Conservation (phyloP, 2,888 invertebrate species). For the Encarsia formosa region DNA sequence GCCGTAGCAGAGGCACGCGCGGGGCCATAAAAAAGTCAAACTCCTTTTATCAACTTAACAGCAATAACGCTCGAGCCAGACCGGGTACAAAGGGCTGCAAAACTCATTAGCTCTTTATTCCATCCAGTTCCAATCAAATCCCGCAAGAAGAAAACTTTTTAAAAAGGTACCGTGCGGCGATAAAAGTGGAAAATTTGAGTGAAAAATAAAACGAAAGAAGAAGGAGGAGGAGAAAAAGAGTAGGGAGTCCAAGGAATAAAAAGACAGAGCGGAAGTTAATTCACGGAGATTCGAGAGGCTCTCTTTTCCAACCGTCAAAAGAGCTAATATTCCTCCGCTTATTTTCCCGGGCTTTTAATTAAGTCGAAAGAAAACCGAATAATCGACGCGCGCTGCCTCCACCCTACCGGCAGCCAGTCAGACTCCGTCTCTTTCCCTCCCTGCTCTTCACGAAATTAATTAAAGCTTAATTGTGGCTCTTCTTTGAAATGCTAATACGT, state of each 20-base stretch:
- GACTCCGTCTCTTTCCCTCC: conserved; percentile 15
- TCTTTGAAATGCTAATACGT: conserved; percentile 52
- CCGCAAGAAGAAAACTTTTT: conserved; percentile 19
- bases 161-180: too few species aligned
- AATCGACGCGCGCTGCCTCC: conserved; percentile 34
- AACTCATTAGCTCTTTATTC: conserved; percentile 22
- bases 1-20: too few species aligned
- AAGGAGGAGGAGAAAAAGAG: neutral
- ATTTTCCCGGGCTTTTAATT: conserved; percentile 46
- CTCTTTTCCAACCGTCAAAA: conserved; percentile 23
- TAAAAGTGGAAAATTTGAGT: too few species aligned
- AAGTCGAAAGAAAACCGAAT: conserved; percentile 48
- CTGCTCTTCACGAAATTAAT: conserved; percentile 46
- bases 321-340: conserved; percentile 36
- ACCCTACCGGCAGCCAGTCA: too few species aligned
- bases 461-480: conserved; percentile 50
- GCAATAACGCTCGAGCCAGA: conserved; percentile 11
- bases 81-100: too few species aligned
- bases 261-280: conserved; percentile 28
- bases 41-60: conserved; percentile 13
- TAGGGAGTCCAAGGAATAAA: neutral
- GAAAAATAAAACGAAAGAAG: too few species aligned
- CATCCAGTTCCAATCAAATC: conserved; percentile 10
- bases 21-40: too few species aligned
- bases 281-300: conserved; percentile 25